phyloP scores from a whole-genome alignment of 2,113 vertebrate species.

The Leucosticte australis region DNA sequence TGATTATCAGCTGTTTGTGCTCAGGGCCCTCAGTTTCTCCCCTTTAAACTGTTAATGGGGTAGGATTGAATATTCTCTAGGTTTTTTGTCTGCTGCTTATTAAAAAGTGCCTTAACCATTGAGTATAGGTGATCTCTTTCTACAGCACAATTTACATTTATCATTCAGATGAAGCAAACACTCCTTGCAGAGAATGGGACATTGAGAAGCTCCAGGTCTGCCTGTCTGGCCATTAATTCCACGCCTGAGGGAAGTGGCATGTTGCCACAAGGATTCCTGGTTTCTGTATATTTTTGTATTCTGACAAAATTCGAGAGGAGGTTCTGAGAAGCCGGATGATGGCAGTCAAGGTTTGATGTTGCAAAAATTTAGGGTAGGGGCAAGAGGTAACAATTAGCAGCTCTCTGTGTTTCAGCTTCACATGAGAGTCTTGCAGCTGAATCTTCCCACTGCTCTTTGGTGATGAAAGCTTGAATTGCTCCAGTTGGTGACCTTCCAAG shows the following conservation, averaged over 20 bases:
- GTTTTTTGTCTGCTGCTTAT: neutral
- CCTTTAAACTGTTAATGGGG: neutral
- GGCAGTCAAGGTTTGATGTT: neutral
- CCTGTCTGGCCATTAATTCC: neutral
- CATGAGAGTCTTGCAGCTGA: neutral
- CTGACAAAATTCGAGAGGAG: neutral
- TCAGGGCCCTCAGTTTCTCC: neutral
- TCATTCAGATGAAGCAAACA: neutral
- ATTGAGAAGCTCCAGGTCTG: rapidly evolving
- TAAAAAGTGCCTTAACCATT: neutral
- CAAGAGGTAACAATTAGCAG: neutral
- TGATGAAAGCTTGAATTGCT: neutral
- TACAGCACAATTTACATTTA: neutral
- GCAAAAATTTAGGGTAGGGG: neutral
- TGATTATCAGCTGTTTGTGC: neutral
- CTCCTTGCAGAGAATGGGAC: neutral
- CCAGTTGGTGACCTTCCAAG: neutral
- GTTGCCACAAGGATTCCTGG: neutral
- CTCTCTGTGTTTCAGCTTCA: neutral
- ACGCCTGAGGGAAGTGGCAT: neutral
- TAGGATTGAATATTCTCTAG: neutral
- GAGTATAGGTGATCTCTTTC: neutral
- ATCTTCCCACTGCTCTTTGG: neutral
- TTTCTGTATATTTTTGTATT: neutral
- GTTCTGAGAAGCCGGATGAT: neutral